phyloP scores from a whole-genome alignment of 2,797 vertebrate genomes.

The Borostomias antarcticus region DNA sequence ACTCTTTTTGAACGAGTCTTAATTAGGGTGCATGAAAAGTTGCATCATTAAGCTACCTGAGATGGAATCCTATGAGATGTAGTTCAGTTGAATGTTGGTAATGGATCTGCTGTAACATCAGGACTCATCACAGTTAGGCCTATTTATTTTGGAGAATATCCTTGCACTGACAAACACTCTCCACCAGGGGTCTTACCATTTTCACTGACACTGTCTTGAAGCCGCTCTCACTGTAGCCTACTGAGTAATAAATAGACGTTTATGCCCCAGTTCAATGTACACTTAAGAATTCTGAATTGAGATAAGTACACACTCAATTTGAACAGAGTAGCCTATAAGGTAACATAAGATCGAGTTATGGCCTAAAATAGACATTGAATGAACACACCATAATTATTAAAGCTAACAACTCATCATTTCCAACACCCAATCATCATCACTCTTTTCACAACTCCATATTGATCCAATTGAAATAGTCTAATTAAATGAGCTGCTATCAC shows the following conservation, averaged over 20 bases:
- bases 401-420: no score
- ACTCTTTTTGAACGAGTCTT: neutral
- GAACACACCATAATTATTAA: no score
- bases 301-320: no score
- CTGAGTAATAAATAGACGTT: neutral
- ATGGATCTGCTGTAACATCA: neutral
- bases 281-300: neutral
- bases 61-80: neutral
- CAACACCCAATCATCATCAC: no score
- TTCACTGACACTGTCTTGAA: constrained; percentile 53
- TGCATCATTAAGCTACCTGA: neutral
- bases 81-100: neutral
- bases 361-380: no score
- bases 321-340: no score
- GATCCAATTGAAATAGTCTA: no score
- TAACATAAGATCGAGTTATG: no score
- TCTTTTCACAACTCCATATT: no score
- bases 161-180: constrained; percentile 56
- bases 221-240: neutral
- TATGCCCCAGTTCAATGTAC: neutral
- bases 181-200: constrained; percentile 78
- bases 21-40: neutral
- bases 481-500: neutral
- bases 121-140: neutral
- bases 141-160: neutral